Conservation (phyloP, 1,140 invertebrate genomes). For the Elymnias hypermnestra region DNA sequence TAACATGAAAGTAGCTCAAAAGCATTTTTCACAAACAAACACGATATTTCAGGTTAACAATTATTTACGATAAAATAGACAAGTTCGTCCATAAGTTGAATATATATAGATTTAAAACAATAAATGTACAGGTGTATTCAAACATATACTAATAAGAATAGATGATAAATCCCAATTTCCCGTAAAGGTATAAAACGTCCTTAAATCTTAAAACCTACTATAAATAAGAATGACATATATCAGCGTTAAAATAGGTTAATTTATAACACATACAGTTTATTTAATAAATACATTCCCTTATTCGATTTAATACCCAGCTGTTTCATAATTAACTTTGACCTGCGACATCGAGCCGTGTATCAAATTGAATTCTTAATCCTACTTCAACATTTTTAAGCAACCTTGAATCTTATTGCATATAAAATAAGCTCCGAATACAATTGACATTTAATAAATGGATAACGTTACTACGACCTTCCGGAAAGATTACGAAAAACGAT, state of each 20-base stretch:
- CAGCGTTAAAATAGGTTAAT: slow-evolving; percentile 2
- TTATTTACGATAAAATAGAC: too few relatives aligned
- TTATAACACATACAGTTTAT: slow-evolving; percentile 8
- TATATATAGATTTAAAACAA: too few relatives aligned
- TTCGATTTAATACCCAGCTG: slow-evolving; percentile 16
- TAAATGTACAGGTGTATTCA: too few relatives aligned
- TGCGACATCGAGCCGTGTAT: slow-evolving; percentile 21
- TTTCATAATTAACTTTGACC: slow-evolving; percentile 25
- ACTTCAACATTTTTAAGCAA: neutral
- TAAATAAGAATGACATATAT: too few relatives aligned
- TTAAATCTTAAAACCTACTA: too few relatives aligned
- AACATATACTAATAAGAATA: too few relatives aligned
- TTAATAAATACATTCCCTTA: slow-evolving; percentile 16
- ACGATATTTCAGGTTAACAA: too few relatives aligned
- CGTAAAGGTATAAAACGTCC: too few relatives aligned
- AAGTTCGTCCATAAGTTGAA: too few relatives aligned
- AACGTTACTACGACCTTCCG: slow-evolving; percentile 22
- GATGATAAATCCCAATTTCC: too few relatives aligned
- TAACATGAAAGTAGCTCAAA: too few relatives aligned
- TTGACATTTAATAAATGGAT: slow-evolving; percentile 15
- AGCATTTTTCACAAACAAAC: too few relatives aligned
- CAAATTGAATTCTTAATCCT: slow-evolving; percentile 27
- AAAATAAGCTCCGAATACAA: slow-evolving; percentile 7
- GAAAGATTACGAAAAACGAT: slow-evolving; percentile 22
- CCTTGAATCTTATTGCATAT: slow-evolving; percentile 7